These are phyloP conservation scores for Lasioglossum lativentre DNA, from an alignment of 2,888 invertebrate species.

Conservation along the genomic window DNA sequence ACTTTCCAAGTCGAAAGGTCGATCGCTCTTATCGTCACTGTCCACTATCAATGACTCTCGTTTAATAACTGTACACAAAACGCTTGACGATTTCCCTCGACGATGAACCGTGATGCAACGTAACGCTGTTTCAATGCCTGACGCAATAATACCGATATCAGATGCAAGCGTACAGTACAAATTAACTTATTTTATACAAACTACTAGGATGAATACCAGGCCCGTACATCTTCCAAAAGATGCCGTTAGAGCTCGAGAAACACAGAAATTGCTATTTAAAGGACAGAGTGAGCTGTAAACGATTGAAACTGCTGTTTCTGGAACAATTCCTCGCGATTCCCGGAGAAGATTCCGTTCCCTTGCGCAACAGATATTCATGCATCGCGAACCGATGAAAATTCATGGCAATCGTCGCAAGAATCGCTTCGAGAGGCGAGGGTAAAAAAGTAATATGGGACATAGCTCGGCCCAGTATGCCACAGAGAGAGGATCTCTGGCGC, in stretches of 20 bases:
- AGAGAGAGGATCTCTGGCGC: slow-evolving; percentile 16
- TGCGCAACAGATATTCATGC: neutral
- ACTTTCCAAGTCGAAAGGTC: no score
- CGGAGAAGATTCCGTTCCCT: neutral
- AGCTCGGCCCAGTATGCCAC: slow-evolving; percentile 47
- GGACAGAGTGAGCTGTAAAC: neutral
- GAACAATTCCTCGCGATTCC: neutral
- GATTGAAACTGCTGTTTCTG: neutral
- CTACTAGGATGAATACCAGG: no score
- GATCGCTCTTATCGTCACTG: neutral
- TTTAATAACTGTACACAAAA: slow-evolving; percentile 1
- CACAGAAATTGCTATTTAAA: neutral
- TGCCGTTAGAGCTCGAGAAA: neutral
- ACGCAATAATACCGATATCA: neutral
- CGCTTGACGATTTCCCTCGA: neutral
- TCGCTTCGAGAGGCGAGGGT: neutral
- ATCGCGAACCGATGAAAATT: neutral
- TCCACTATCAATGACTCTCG: neutral
- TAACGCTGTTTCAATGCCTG: neutral
- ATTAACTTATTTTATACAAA: neutral
- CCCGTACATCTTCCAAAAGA: neutral
- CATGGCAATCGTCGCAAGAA: neutral
- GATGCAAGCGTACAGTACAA: neutral
- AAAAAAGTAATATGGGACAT: slow-evolving; percentile 41
- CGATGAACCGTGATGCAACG: slow-evolving; percentile 1